phyloP scores from a whole-genome alignment of 1,140 invertebrate genomes.

The Formica exsecta region DNA sequence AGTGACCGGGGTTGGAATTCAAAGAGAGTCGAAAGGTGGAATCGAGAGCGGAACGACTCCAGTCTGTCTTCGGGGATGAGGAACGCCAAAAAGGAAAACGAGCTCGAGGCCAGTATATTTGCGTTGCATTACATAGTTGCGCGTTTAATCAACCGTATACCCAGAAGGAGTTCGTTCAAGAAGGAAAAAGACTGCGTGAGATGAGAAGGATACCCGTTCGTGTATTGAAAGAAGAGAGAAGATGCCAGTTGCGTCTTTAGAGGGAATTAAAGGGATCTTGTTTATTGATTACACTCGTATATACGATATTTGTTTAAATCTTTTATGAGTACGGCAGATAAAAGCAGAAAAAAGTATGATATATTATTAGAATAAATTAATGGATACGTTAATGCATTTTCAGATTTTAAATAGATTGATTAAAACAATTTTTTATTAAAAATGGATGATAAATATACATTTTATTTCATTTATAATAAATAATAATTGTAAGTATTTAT shows the following conservation, averaged over 20 bases:
- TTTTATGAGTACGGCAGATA: not conserved
- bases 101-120: conserved; percentile 82
- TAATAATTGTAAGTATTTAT: not conserved
- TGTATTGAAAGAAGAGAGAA: not conserved
- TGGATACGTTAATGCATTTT: conserved; percentile 34
- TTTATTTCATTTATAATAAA: not conserved
- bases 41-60: conserved; percentile 80
- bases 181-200: conserved; percentile 61
- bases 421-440: no score
- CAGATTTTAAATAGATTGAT: not conserved
- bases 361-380: conserved; percentile 11
- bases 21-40: conserved; percentile 84
- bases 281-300: not conserved
- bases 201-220: conserved; percentile 22
- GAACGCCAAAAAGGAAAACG: conserved; percentile 36
- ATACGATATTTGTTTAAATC: not conserved
- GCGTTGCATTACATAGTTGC: conserved; percentile 85
- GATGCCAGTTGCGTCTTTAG: not conserved
- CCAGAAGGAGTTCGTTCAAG: conserved; percentile 73
- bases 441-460: no score
- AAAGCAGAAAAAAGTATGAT: not conserved
- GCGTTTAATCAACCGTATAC: conserved; percentile 86
- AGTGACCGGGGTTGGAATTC: conserved; percentile 84
- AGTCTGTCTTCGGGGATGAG: conserved; percentile 59
- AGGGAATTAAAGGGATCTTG: conserved; percentile 11